These are phyloP conservation scores for Ceratotherium simum DNA, from an alignment of 2,113 vertebrate genomes.

Conservation along the genomic window DNA sequence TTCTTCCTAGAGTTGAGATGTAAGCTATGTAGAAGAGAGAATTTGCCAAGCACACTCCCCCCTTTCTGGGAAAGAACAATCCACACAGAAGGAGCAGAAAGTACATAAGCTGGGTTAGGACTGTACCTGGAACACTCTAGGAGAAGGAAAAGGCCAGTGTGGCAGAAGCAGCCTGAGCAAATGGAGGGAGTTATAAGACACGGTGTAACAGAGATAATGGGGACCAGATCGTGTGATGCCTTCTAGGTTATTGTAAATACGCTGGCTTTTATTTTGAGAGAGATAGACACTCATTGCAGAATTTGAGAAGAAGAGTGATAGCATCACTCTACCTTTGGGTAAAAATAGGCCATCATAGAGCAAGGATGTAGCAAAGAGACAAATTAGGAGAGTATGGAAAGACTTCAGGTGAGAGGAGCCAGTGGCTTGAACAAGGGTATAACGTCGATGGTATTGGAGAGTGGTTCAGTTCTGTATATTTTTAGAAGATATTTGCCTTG, in stretches of 20 bases:
- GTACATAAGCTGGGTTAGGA: not conserved
- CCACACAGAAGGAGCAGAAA: not conserved
- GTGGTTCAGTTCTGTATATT: not conserved
- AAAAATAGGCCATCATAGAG: not conserved
- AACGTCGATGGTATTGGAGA: not conserved
- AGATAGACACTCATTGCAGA: not conserved
- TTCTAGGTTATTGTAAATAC: not conserved
- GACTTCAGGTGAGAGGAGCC: not conserved
- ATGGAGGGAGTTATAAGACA: accelerated
- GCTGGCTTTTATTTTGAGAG: not conserved
- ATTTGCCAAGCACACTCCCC: not conserved
- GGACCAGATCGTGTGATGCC: not conserved
- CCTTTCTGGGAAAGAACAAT: not conserved
- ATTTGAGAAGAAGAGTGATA: not conserved
- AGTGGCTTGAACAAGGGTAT: not conserved
- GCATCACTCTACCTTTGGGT: not conserved
- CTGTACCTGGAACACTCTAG: not conserved
- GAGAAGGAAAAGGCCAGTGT: not conserved
- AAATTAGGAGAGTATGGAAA: not conserved
- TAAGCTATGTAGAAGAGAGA: not conserved
- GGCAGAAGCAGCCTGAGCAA: not conserved
- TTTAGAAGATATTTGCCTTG: not conserved
- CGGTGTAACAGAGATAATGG: not conserved
- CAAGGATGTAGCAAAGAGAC: not conserved
- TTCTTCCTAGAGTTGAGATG: not conserved